phyloP scores from a whole-genome alignment of 2,797 vertebrate genomes.

The Parambassis ranga region DNA sequence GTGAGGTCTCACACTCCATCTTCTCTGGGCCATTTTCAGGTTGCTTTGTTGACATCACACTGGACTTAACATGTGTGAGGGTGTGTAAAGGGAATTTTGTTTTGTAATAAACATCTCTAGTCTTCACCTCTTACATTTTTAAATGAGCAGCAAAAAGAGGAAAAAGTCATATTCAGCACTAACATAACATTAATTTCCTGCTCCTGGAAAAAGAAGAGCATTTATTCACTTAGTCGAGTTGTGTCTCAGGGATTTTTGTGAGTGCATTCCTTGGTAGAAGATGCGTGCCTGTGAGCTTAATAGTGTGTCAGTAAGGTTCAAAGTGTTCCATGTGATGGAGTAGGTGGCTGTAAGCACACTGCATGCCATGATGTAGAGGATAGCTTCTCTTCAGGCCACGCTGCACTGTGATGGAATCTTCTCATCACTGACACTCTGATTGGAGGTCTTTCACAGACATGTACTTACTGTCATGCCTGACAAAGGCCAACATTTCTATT shows the following conservation, averaged over 20 bases:
- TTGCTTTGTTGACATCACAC: not conserved
- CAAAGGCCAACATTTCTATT: not conserved
- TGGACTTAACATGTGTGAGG: not conserved
- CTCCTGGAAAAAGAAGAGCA: conserved; percentile 19
- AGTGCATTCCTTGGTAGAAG: conserved; percentile 61
- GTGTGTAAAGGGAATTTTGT: not conserved
- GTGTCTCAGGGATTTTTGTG: conserved; percentile 53
- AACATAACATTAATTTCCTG: conserved; percentile 20
- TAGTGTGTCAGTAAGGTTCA: conserved; percentile 61
- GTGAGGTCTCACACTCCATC: conserved; percentile 4
- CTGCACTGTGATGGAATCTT: conserved; percentile 28
- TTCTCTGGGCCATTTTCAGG: no score
- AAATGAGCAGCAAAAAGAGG: conserved; percentile 5
- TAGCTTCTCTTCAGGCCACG: conserved; percentile 21
- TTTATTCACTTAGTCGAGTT: conserved; percentile 39
- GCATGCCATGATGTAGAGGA: conserved; percentile 32
- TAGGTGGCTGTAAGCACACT: conserved; percentile 55
- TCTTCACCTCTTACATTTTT: not conserved
- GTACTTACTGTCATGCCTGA: not conserved
- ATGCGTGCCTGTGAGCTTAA: conserved; percentile 59
- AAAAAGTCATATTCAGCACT: conserved; percentile 6
- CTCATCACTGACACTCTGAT: not conserved
- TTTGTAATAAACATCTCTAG: not conserved
- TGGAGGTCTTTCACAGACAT: not conserved
- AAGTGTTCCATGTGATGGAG: conserved; percentile 62